Base-by-base conservation (phyloP, 2,797 vertebrate genomes). In the Acrossocheilus wenchowensis region DNA sequence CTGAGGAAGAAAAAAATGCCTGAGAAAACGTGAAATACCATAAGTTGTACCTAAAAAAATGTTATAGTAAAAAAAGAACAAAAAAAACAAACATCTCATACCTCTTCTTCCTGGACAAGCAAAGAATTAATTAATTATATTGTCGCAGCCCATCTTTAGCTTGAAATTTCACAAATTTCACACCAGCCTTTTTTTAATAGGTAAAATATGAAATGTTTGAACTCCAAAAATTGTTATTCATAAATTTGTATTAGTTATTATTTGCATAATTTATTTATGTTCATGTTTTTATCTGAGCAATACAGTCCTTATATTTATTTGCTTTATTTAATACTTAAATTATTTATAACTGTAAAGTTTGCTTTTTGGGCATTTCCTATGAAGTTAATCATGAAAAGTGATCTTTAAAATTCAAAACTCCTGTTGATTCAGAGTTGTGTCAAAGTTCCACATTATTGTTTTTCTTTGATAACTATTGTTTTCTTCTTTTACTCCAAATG, bases 241-340 rank as follows among this genome's bases (percentile, higher is more conserved):
- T 74, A 26, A 85, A 39, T 81, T 84, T 84, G 64, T 73, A 72
- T 64, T 87, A 83, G 73, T 78, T 88, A 75, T 84, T 90, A 84
- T 86, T 89, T 87, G 83, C 81, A 86, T 75, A 77, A 85, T 41
- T 86, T 57, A 68, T 85, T 57, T 52, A 78, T 85, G 86, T 30
- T 52, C 73, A 82, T 34, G 80, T 81, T 36, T 80, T 82, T 88
- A 88, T 11, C 68, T 0, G 68, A 81, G 30, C 52, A 57, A 72
- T 50, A 21, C 17, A 69, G 34, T 85, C 52, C 7, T 45, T 80
- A 39, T 77, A 23, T 68, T 88, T 90, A 87, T 85, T 50, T 52
- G 91, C 85, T 79, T 89, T 90, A 89, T 89, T 90, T 12, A 87
- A 89, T 80, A 83, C 64, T 89, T 19, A 83, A 86, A 75, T 74